Percentiles rank a stretch among this genome's conserved stretches.
Conservation (phyloP, 2,113 vertebrate genomes). For the Triplophysa tibetana region DNA sequence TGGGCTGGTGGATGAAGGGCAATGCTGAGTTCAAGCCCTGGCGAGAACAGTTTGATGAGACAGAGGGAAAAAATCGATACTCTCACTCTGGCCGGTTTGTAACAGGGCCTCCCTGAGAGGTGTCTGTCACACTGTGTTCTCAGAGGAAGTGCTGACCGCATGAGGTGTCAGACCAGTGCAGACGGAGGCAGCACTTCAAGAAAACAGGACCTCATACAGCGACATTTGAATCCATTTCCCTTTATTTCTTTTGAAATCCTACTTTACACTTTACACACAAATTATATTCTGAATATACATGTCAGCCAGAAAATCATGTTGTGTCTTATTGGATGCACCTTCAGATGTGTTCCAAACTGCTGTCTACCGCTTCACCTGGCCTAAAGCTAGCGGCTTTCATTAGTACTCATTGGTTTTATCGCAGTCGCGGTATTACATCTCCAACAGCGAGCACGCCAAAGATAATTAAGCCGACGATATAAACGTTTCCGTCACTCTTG, state of each 20-base stretch:
- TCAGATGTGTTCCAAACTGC: background rate
- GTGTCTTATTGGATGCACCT: background rate
- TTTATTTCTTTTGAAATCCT: conserved; percentile 10
- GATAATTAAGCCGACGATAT: conserved; percentile 75
- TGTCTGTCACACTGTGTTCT: conserved; percentile 69
- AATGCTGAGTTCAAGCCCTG: conserved; percentile 19
- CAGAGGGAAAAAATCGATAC: conserved; percentile 72
- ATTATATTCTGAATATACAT: conserved; percentile 7
- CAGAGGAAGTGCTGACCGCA: conserved; percentile 67
- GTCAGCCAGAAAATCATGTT: background rate
- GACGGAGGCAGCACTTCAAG: conserved; percentile 41
- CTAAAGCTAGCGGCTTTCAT: conserved; percentile 3
- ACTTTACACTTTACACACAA: background rate
- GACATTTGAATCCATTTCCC: conserved; percentile 30
- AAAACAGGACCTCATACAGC: conserved; percentile 62
- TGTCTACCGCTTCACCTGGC: background rate
- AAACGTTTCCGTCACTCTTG: conserved; percentile 75
- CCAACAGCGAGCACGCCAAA: conserved; percentile 56
- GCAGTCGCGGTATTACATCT: background rate
- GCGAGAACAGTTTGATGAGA: conserved; percentile 15
- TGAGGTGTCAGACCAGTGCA: conserved; percentile 66
- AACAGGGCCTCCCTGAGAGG: conserved; percentile 66
- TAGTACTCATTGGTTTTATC: background rate
- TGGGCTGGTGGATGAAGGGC: conserved; percentile 14
- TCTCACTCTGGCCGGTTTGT: conserved; percentile 68